A percentile compares a stretch with the other conserved stretches of the same genome.
Conservation (phyloP, 2,888 invertebrate species). For the Timandra comae region DNA sequence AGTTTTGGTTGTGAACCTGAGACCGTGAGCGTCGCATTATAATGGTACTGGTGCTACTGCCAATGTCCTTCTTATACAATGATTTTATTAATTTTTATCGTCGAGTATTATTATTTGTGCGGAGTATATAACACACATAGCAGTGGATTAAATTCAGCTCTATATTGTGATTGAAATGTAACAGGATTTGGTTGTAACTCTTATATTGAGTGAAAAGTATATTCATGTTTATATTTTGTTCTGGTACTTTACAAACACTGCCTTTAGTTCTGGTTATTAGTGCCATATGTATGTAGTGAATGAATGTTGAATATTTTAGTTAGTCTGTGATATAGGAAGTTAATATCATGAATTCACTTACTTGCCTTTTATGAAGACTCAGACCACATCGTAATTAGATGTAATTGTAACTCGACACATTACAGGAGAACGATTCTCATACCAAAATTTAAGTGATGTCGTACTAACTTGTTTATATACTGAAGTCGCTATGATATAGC, state of each 20-base stretch:
- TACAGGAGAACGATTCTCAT: too few species aligned
- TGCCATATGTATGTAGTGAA: slow-evolving; percentile 67
- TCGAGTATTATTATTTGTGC: slow-evolving; percentile 66
- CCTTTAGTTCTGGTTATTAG: slow-evolving; percentile 56
- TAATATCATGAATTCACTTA: slow-evolving; percentile 51
- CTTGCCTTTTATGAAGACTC: slow-evolving; percentile 45
- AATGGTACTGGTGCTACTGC: slow-evolving; percentile 61
- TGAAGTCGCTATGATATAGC: too few species aligned
- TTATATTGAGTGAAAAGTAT: slow-evolving; percentile 8
- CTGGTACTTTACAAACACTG: slow-evolving; percentile 38
- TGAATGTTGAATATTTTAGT: slow-evolving; percentile 57
- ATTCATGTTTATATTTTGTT: slow-evolving; percentile 8
- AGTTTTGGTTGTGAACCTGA: slow-evolving; percentile 73
- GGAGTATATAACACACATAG: slow-evolving; percentile 51
- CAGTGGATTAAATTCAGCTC: slow-evolving; percentile 47
- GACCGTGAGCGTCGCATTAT: slow-evolving; percentile 46
- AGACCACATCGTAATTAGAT: slow-evolving; percentile 22
- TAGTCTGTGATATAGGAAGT: slow-evolving; percentile 71
- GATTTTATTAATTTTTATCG: slow-evolving; percentile 67
- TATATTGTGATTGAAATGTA: slow-evolving; percentile 75
- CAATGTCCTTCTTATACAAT: slow-evolving; percentile 53
- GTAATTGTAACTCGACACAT: not conserved
- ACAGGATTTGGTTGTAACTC: slow-evolving; percentile 38
- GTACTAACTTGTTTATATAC: too few species aligned
- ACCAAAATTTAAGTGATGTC: too few species aligned